A percentile compares a stretch with the other conserved stretches of the same genome.
Conservation (phyloP, 2,797 vertebrate species). For the Gallirallus australis region DNA sequence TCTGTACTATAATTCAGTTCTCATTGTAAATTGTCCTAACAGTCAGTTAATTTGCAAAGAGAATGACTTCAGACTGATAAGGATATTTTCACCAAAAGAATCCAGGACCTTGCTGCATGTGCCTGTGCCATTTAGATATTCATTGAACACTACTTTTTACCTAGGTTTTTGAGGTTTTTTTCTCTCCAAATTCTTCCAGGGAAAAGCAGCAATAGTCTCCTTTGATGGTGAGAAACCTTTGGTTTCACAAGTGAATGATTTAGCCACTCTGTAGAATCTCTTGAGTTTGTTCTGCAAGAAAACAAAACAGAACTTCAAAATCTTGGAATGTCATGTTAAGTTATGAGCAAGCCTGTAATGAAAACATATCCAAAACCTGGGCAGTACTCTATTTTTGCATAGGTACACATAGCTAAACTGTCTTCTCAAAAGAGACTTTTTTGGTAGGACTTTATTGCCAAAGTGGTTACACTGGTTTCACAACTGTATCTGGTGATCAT, state of each 20-base stretch:
- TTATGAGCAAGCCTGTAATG: neutral
- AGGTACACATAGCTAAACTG: neutral
- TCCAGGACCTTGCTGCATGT: neutral
- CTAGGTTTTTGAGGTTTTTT: neutral
- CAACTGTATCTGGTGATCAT: neutral
- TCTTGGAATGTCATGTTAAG: neutral
- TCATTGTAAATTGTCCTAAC: neutral
- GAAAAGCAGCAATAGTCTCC: neutral
- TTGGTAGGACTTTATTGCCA: neutral
- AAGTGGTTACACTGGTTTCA: neutral
- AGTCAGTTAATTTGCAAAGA: neutral
- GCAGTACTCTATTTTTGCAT: neutral
- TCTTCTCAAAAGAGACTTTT: rapidly evolving
- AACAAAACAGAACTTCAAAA: neutral
- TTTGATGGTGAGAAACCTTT: neutral
- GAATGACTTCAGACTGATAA: neutral
- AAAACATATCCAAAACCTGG: neutral
- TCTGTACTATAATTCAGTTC: neutral
- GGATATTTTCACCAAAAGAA: neutral
- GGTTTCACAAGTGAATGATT: neutral
- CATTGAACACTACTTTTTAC: neutral
- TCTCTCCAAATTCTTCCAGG: neutral
- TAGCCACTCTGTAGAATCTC: neutral
- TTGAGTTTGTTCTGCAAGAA: neutral
- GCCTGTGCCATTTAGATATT: neutral